phyloP scores from a whole-genome alignment of 1,140 invertebrate genomes.

The Drosophila kurseongensis region DNA sequence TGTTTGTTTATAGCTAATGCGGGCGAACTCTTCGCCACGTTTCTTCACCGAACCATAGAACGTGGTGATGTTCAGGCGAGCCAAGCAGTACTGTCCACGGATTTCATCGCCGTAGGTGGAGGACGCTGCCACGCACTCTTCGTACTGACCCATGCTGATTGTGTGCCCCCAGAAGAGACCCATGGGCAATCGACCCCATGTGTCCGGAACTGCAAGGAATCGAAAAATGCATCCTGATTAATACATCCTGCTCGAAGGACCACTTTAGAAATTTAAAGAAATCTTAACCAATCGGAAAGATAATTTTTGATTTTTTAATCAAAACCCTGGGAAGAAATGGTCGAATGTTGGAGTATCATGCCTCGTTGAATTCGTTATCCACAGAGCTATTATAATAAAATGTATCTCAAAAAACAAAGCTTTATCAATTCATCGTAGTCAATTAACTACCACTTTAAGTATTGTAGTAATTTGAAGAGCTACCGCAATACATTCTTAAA shows the following conservation, averaged over 20 bases:
- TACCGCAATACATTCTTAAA: no score
- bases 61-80: constrained; percentile 62
- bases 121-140: constrained; percentile 74
- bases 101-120: constrained; percentile 47
- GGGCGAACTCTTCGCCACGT: constrained; percentile 43
- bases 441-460: no score
- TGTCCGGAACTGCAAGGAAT: constrained; percentile 67
- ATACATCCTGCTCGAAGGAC: neutral
- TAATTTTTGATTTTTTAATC: no score
- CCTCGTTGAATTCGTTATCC: no score
- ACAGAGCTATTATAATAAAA: no score
- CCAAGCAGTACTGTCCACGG: constrained; percentile 73
- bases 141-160: constrained; percentile 78
- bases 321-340: no score
- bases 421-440: no score
- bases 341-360: no score
- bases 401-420: no score
- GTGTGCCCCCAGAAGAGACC: constrained; percentile 78
- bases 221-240: neutral
- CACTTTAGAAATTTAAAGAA: neutral
- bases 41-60: constrained; percentile 57
- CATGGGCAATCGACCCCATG: constrained; percentile 77
- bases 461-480: no score
- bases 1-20: constrained; percentile 69
- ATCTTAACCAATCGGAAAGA: no score